A percentile compares a stretch with the other conserved stretches of the same genome.
phyloP scores from a whole-genome alignment of 1,140 invertebrate genomes.

The Armadillidium nasatum region DNA sequence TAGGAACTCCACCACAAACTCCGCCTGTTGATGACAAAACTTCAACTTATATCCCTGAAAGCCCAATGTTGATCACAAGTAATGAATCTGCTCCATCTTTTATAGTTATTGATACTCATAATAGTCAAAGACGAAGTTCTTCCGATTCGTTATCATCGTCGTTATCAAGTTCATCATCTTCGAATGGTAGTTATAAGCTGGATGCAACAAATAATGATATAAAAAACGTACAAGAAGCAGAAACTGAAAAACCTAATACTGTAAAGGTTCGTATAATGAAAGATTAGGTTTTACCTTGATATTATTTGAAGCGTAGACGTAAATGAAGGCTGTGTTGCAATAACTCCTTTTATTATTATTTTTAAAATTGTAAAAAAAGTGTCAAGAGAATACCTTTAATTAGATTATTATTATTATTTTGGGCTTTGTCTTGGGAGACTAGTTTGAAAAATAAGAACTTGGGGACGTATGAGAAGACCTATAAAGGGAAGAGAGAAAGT shows the following conservation, averaged over 20 bases:
- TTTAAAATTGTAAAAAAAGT: no score
- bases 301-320: no score
- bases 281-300: no score
- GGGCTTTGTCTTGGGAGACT: no score
- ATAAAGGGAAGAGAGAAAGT: no score
- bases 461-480: no score
- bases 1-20: not conserved
- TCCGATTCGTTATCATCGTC: not conserved
- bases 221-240: not conserved
- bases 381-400: no score
- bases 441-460: no score
- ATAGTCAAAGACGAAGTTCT: not conserved
- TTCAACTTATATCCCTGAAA: not conserved
- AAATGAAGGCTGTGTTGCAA: no score
- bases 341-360: no score
- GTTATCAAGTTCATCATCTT: not conserved
- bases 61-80: not conserved
- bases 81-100: not conserved
- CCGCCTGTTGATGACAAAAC: not conserved
- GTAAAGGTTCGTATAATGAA: no score
- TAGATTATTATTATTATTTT: no score
- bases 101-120: not conserved
- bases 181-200: not conserved
- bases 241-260: not conserved
- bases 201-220: not conserved